Conservation (phyloP, 2,888 invertebrate genomes). For the Lapara coniferarum region DNA sequence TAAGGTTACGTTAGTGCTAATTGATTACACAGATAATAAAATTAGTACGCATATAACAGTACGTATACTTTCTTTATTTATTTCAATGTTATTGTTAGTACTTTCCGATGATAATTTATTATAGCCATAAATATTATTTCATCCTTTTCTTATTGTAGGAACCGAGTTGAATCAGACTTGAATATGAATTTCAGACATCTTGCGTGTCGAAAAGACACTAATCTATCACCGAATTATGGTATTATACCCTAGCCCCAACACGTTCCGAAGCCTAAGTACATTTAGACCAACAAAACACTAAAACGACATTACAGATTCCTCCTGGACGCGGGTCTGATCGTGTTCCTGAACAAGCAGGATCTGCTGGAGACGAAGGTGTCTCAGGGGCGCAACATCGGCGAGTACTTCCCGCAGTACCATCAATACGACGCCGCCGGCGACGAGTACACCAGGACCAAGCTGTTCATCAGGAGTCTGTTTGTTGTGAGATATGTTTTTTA, state of each 20-base stretch:
- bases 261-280: neutral
- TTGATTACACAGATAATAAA: neutral
- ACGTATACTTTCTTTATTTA: no score
- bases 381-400: conserved; percentile 85
- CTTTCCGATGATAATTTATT: no score
- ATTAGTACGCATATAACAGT: neutral
- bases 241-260: no score
- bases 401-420: conserved; percentile 87
- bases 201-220: no score
- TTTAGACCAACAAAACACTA: neutral
- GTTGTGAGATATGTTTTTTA: conserved; percentile 62
- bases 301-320: conserved; percentile 83
- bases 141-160: no score
- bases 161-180: no score
- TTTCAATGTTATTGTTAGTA: no score
- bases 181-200: no score
- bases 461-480: conserved; percentile 87
- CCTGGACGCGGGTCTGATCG: conserved; percentile 88
- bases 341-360: conserved; percentile 93
- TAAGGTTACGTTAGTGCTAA: no score
- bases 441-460: conserved; percentile 86
- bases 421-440: conserved; percentile 80
- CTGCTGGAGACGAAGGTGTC: conserved; percentile 87
- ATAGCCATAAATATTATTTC: no score
- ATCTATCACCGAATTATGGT: no score